phyloP scores from a whole-genome alignment of 2,113 vertebrate species.

The Strigops habroptila region DNA sequence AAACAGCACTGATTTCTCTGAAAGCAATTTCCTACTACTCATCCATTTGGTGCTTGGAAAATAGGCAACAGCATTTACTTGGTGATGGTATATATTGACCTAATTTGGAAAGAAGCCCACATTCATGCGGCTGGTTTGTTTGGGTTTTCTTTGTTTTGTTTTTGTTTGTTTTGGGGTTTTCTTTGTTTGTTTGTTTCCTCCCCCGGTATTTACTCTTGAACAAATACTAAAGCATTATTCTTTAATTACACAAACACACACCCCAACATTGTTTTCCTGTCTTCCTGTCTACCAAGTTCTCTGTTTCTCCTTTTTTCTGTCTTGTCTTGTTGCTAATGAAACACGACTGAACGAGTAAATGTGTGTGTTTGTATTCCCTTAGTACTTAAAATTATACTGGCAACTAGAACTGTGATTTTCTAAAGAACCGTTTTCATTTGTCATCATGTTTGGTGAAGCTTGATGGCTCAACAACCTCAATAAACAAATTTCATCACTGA shows the following conservation, averaged over 20 bases:
- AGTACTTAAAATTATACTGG: not conserved
- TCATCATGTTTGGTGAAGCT: not conserved
- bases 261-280: not conserved
- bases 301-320: not conserved
- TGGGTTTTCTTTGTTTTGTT: not conserved
- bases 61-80: not conserved
- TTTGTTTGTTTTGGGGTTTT: not conserved
- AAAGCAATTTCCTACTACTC: slow-evolving; percentile 1
- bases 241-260: not conserved
- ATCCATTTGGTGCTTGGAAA: not conserved
- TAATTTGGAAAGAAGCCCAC: not conserved
- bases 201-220: not conserved
- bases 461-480: not conserved
- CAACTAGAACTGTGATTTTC: not conserved
- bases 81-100: not conserved
- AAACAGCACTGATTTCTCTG: not conserved
- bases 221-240: not conserved
- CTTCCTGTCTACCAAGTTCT: not conserved
- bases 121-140: not conserved
- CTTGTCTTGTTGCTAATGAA: not conserved
- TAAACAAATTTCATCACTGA: not conserved
- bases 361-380: not conserved
- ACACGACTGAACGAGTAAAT: not conserved
- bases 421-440: not conserved
- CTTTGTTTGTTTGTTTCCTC: not conserved